Evolutionary conservation across 2,797 vertebrate species (phyloP), one percentile per base, ranked within the genome.

Genomic region (Siniperca obscura): DNA sequence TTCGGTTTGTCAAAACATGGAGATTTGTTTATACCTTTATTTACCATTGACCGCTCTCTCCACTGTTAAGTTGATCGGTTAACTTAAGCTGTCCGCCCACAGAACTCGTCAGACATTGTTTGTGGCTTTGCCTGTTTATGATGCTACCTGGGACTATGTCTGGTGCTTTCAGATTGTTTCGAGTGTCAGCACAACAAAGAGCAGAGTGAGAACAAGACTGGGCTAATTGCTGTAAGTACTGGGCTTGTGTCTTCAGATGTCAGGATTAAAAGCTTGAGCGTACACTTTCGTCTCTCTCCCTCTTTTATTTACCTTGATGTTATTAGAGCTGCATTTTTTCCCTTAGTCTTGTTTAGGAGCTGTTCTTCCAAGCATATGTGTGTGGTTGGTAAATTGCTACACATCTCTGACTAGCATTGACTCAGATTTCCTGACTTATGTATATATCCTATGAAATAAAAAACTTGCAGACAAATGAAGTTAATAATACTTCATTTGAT

Each of bases 181-280:
- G 36, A 55, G 71, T 75, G 82, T 86, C 71, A 65, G 64, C 68
- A 66, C 65, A 83, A 83, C 78, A 86, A 87, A 79, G 80, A 88
- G 34, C 50, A 42, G 69, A 68, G 75, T 4, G 21, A 81, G 81
- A 83, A 77, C 83, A 75, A 86, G 72, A 59, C 16, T 34, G 46
- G 22, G 70, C 80, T 91, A 87, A 89, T 90, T 92, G 66, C 86
- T 82, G 11, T 82, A 87, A 90, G 83, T 80, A 76, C 64, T 13
- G 17, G 56, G 87, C 78, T 80, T 86, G 40, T 78, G 75, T 81
- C 83, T 83, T 82, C 73, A 81, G 80, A 85, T 83, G 86, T 88
- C 75, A 59, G 76, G 83, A 86, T 86, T 79, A 71, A 86, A 83
- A 85, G 76, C n/a, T 0, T 86, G 67, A 65, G 73, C 14, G 8